Conservation (phyloP, 2,888 invertebrate species). For the Drosophila pseudotalamancana region DNA sequence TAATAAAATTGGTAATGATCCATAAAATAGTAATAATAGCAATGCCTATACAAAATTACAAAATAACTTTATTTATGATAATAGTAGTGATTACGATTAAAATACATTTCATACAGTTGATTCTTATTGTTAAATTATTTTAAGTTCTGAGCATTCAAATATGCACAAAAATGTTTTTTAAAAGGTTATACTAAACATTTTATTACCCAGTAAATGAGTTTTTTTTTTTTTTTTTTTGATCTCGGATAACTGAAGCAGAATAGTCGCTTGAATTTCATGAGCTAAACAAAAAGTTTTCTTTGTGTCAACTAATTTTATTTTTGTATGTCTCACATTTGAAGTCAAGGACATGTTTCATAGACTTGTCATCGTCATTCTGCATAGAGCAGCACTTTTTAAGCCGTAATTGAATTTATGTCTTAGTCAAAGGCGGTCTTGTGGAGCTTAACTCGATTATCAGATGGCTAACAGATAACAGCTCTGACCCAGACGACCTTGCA, state of each 20-base stretch:
- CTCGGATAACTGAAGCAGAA: not conserved
- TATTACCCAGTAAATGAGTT: too few relatives aligned
- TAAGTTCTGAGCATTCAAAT: too few relatives aligned
- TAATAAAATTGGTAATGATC: too few relatives aligned
- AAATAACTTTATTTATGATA: too few relatives aligned
- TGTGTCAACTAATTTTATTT: not conserved
- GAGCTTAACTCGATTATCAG: conserved; percentile 36
- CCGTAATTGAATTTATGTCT: conserved; percentile 21
- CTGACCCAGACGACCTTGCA: conserved; percentile 3
- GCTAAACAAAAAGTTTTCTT: not conserved
- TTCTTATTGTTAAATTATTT: too few relatives aligned
- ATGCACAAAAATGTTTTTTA: too few relatives aligned
- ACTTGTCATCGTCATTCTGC: not conserved
- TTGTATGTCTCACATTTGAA: not conserved
- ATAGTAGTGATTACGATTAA: too few relatives aligned
- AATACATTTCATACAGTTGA: too few relatives aligned
- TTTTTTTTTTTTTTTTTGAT: too few relatives aligned
- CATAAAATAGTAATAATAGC: too few relatives aligned
- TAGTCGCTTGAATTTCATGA: not conserved
- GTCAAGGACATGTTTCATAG: not conserved
- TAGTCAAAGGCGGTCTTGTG: conserved; percentile 9
- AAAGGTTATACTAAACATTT: too few relatives aligned
- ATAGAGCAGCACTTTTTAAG: not conserved
- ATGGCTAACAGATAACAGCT: conserved; percentile 20
- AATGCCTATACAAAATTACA: too few relatives aligned